Base-by-base conservation (phyloP, 2,113 vertebrate species). In the Dinomys branickii region DNA sequence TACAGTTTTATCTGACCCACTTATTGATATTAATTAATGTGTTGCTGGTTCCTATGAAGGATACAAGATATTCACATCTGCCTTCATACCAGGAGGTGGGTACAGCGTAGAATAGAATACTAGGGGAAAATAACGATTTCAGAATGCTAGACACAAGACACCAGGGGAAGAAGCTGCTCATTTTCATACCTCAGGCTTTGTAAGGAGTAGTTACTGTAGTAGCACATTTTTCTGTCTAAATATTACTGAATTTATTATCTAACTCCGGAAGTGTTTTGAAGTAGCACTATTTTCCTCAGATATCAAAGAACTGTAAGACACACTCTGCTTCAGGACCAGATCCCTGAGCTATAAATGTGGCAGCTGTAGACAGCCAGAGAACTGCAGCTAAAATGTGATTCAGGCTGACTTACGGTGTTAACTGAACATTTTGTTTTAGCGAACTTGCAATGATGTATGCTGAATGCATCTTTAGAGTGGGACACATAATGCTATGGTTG, bases 261-360 rank as follows among this genome's bases (percentile, higher is more conserved):
- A 78, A 67, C 50, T 91, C 33, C 7, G 11, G 65, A 59, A 58
- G 26, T 91, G 80, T 91, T 96, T 94, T 83, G 35, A 56, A 93
- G 73, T n/a, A 77, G 59, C 71, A 84, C 47, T 47, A 1, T 92
- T 90, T 81, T 44, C 67, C 50, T 88, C 41, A 84, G 41, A 93
- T 85, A 83, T 69, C 38, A 77, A 73, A 41, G 38, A 67, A 20
- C 52, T 82, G 1, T 63, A 71, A 63, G 22, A 65, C 38, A 13
- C 20, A 65, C 38, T 82, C 44, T 78, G 47, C 17, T 77, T 94
- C 19, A 67, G 56, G 33, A 24, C 30, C 56, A 33, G 22, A 3
- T 61, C 35, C 41, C 75, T 80, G 30, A 90, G 41, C 67, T 73
- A 86, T 61, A 52, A 84, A 71, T 50, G n/a, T 61, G 33, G 14